phyloP scores from a whole-genome alignment of 1,140 invertebrate species.

The Rhizoglyphus robini region DNA sequence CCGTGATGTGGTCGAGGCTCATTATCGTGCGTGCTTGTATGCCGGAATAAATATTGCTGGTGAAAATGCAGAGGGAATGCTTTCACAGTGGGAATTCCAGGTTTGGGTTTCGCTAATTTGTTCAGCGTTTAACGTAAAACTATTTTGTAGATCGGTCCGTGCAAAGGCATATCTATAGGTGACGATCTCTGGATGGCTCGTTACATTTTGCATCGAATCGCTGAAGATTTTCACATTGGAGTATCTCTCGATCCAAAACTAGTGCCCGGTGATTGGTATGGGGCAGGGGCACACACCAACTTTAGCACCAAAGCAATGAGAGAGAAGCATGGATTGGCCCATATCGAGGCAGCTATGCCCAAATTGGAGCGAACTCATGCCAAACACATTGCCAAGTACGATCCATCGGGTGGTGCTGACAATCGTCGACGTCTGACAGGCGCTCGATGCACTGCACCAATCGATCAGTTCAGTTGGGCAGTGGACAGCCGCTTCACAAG shows the following conservation, averaged over 20 bases:
- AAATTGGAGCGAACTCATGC: conserved; percentile 63
- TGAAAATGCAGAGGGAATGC: conserved; percentile 87
- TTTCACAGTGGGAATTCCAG: conserved; percentile 51
- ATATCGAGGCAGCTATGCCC: conserved; percentile 41
- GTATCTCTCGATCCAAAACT: conserved; percentile 78
- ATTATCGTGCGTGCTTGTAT: conserved; percentile 66
- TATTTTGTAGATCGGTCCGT: conserved; percentile 42
- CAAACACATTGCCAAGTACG: conserved; percentile 75
- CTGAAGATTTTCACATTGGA: conserved; percentile 80
- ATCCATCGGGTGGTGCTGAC: conserved; percentile 59
- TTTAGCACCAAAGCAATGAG: conserved; percentile 81
- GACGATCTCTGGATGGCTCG: conserved; percentile 83
- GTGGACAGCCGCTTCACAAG: conserved; percentile 40
- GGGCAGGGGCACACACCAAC: conserved; percentile 73
- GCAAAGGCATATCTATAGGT: conserved; percentile 62
- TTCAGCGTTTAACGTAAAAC: background rate
- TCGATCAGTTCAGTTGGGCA: conserved; percentile 39
- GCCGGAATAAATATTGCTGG: conserved; percentile 77
- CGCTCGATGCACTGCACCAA: background rate
- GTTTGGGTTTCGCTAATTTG: conserved; percentile 34
- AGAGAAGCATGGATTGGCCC: conserved; percentile 52
- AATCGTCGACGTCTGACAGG: conserved; percentile 68
- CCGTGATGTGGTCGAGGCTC: conserved; percentile 80
- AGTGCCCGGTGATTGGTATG: conserved; percentile 68
- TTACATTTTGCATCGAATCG: conserved; percentile 67